Evolutionary conservation across 1,140 invertebrate genomes (phyloP), one percentile per base, ranked within the genome.

Genomic region (Drosophila setifemur): DNA sequence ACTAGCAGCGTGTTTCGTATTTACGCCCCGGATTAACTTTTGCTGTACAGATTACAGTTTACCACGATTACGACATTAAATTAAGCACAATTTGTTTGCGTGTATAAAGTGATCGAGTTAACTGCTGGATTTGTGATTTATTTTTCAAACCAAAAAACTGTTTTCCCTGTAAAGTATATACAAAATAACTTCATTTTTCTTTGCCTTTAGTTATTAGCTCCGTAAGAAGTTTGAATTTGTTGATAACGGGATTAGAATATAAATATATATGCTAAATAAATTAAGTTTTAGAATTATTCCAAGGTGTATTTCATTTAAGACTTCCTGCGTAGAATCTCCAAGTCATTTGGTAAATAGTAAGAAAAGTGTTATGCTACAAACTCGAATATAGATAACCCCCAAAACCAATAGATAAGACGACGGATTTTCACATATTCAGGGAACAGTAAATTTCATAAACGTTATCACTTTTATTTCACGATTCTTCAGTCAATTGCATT

Each of bases 1-100:
- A 85, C 28, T 72, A 73, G 68, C 37, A 16, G 39, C 14, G 12
- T 44, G 25, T 28, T 44, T 26, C 11, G 23, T 63, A 57, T 63
- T 47, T 44, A 35, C 42, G 42, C 67, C n/a, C 37, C 42, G 67
- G 49, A 44, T 25, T 58, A 70, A 39, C 40, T 50, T 69, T 71
- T 50, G 67, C 71, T 71, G 53, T 71, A 71, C 53, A 71, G 44
- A 60, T 71, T 60, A 50, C 57, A 71, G 44, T 50, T 67, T 58
- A 50, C 29, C 47, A 44, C 39, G 29, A 70, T 44, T 48, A 14
- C 53, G 39, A 16, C 26, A 70, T 44, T 70, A 70, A 60, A 71
- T 49, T 44, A 39, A 44, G 66, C 67, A 60, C 68, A 71, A 54
- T 54, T 37, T 28, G 25, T 60, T 71, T 70, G 67, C 44, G 64